Evolutionary conservation across 2,797 vertebrate genomes (phyloP).

Genomic region (Malacoraja senta): DNA sequence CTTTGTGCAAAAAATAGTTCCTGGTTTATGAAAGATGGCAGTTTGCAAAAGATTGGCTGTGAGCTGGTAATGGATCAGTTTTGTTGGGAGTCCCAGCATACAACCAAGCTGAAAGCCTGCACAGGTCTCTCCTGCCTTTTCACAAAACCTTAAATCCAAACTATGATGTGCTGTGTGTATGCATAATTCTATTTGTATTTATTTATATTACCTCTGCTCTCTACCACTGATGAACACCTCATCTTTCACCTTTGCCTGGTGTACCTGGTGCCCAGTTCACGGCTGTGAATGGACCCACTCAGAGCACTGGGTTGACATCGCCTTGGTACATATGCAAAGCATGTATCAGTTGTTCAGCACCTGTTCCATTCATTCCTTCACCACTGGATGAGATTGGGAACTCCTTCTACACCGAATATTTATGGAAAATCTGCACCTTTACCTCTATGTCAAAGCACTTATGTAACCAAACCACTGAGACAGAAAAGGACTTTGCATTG

Average conservation of each 20-base stretch:
- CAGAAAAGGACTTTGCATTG: not conserved
- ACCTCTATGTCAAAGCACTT: not conserved
- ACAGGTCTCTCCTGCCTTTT: constrained; percentile 16
- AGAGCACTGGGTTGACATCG: not conserved
- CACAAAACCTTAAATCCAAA: not conserved
- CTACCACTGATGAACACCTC: not conserved
- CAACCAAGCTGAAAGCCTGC: not conserved
- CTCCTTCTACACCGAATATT: not conserved
- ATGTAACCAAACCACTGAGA: not conserved
- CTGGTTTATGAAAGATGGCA: not conserved
- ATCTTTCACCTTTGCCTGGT: not conserved
- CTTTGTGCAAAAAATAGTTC: not conserved
- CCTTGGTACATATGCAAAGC: not conserved
- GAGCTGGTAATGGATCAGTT: not conserved
- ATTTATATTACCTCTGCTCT: not conserved
- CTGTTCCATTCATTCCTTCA: not conserved
- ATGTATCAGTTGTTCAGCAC: not conserved
- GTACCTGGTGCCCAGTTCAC: too few relatives aligned
- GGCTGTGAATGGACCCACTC: too few relatives aligned
- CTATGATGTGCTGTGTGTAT: not conserved
- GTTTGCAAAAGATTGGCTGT: not conserved
- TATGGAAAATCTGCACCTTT: not conserved
- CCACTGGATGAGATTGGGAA: not conserved
- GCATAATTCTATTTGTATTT: not conserved
- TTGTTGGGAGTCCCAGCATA: not conserved